These are phyloP conservation scores for Sebastes steindachneri DNA, from an alignment of 2,797 vertebrate species.

Conservation along the genomic window DNA sequence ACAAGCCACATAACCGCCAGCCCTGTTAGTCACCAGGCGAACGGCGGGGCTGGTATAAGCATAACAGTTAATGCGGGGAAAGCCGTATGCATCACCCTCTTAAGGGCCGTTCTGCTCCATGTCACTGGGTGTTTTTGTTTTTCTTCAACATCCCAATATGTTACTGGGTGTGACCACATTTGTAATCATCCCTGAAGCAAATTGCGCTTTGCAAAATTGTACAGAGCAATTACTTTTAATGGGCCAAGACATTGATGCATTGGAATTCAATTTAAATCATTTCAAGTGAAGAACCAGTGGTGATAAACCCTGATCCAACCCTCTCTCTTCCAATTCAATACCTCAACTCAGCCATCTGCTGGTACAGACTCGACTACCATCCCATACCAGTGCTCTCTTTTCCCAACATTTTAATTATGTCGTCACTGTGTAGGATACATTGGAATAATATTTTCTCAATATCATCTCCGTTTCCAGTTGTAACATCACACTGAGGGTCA, in stretches of 20 bases:
- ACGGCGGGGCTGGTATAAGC: conserved; percentile 50
- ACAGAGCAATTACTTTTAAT: conserved; percentile 9
- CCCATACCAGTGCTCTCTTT: background rate
- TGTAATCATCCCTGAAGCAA: conserved; percentile 28
- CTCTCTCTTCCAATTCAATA: background rate
- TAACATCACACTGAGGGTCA: background rate
- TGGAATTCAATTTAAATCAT: conserved; percentile 4
- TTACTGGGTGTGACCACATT: conserved; percentile 44
- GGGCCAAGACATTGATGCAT: background rate
- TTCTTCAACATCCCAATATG: conserved; percentile 31
- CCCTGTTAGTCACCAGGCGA: conserved; percentile 75
- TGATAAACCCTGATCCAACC: background rate
- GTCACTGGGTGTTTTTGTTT: conserved; percentile 55
- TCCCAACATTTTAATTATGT: background rate
- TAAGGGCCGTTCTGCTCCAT: conserved; percentile 14
- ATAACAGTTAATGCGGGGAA: conserved; percentile 57
- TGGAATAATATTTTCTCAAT: background rate
- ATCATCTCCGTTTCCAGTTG: background rate
- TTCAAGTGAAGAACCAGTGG: background rate
- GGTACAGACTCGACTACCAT: background rate
- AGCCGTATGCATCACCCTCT: conserved; percentile 33
- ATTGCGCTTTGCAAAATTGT: conserved; percentile 12
- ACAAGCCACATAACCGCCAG: conserved; percentile 73
- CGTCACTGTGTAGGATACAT: background rate
- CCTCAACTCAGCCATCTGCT: background rate